These are phyloP conservation scores for Diabrotica virgifera DNA, from an alignment of 1,140 invertebrate species.

Conservation along the genomic window DNA sequence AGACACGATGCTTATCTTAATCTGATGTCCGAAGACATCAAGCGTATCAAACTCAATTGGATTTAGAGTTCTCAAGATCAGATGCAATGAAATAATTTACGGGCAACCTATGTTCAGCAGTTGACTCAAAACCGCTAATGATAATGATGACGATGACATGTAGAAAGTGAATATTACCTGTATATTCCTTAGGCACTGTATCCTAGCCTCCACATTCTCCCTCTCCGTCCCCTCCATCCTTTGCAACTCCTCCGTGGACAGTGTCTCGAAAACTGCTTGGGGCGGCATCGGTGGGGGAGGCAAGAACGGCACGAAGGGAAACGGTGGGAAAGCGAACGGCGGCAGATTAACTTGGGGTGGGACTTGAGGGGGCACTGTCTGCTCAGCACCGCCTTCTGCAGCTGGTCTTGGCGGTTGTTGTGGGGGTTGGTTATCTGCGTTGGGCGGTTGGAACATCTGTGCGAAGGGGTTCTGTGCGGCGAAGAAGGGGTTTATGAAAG, in stretches of 20 bases:
- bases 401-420: conserved; percentile 5
- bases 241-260: conserved; percentile 80
- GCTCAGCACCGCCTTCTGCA: background rate
- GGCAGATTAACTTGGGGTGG: conserved; percentile 39
- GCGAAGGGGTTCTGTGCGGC: conserved; percentile 42
- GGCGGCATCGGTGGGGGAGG: conserved; percentile 69
- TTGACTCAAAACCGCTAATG: no score
- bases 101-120: no score
- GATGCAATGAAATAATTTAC: no score
- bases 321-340: conserved; percentile 58
- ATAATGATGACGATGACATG: no score
- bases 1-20: no score
- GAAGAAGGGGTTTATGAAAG: conserved; percentile 34
- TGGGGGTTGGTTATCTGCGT: conserved; percentile 2
- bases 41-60: no score
- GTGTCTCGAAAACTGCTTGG: conserved; percentile 68
- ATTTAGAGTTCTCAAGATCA: no score
- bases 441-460: conserved; percentile 34
- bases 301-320: conserved; percentile 57
- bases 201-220: conserved; percentile 83
- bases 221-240: conserved; percentile 86
- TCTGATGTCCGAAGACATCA: no score
- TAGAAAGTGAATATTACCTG: conserved; percentile 50
- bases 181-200: conserved; percentile 81
- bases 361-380: background rate